Evolutionary conservation across 64 coral and sea anemone genomes (phyloP), one percentile per base, ranked within the genome.

Genomic region (Dendronephthya gigantea): DNA sequence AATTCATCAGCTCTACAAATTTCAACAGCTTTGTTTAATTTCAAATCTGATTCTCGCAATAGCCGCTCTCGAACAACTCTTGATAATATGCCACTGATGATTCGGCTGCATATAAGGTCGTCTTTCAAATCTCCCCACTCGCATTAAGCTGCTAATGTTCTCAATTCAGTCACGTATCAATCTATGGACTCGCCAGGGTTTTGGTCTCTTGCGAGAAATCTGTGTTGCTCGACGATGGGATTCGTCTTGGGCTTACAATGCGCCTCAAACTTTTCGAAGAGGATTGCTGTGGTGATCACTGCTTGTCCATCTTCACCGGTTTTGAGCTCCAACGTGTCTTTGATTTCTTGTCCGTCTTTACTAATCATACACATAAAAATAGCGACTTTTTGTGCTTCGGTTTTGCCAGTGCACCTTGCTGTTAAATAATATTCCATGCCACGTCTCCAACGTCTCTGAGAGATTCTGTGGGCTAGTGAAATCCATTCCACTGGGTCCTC

Each of bases 401-500:
- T 50, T 81, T 81, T 87, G 33, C 81, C 68, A 0, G 86, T 50
- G 14, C 69, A 34, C 12, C 28, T 66, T 56, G 85, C 85, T 15
- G 36, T 72, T 55, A 82, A 30, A 51, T 62, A 88, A 83, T 88
- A 88, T 76, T 87, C 85, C 62, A 87, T 49, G 22, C 85, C 85
- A 48, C 68, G 66, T 49, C n/a, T 87, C 62, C 68, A 75, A 16
- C 41, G 10, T 76, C 75, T 87, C 66, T 17, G 37, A 87, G 34
- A 87, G 27, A 40, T 86, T 86, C 15, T 70, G n/a, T 36, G 50
- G 50, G 39, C 23, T 86, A 0, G 56, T 40, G 59, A 86, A 86
- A 17, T 86, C 59, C 85, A 86, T 86, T 70, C 45, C 55, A 1
- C 52, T 58, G 0, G 14, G 55, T 29, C 85, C 85, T 70, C 59